phyloP scores from a whole-genome alignment of 2,113 vertebrate species.

The Microtus richardsoni region DNA sequence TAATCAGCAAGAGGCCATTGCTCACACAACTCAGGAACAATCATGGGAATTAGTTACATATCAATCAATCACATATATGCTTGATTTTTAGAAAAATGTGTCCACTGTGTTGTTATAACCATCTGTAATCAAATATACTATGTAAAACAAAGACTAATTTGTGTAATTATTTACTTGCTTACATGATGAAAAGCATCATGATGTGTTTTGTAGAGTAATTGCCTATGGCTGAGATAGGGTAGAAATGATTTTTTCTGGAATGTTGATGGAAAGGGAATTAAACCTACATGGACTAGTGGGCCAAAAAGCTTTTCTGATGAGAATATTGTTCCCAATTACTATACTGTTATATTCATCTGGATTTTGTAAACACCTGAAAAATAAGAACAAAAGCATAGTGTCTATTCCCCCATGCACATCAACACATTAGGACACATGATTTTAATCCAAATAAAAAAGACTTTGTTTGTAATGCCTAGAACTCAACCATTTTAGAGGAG shows the following conservation, averaged over 20 bases:
- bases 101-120: slow-evolving; percentile 11
- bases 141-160: slow-evolving; percentile 59
- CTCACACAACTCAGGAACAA: neutral
- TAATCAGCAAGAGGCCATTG: neutral
- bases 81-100: neutral
- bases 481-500: neutral
- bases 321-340: neutral
- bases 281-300: neutral
- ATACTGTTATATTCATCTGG: neutral
- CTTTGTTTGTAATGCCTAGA: neutral
- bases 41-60: neutral
- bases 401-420: neutral
- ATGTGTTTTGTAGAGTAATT: slow-evolving; percentile 23
- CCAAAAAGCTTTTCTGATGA: neutral
- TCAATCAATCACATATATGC: neutral
- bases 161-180: slow-evolving; percentile 30
- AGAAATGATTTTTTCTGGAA: neutral
- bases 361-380: neutral
- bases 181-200: neutral
- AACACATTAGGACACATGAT: neutral
- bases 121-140: slow-evolving; percentile 49
- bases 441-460: neutral
- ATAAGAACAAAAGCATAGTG: neutral
- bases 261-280: neutral
- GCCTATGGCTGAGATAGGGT: neutral